These are phyloP conservation scores for Sinocyclocheilus rhinocerous DNA, from an alignment of 2,113 vertebrate species.

Conservation along the genomic window DNA sequence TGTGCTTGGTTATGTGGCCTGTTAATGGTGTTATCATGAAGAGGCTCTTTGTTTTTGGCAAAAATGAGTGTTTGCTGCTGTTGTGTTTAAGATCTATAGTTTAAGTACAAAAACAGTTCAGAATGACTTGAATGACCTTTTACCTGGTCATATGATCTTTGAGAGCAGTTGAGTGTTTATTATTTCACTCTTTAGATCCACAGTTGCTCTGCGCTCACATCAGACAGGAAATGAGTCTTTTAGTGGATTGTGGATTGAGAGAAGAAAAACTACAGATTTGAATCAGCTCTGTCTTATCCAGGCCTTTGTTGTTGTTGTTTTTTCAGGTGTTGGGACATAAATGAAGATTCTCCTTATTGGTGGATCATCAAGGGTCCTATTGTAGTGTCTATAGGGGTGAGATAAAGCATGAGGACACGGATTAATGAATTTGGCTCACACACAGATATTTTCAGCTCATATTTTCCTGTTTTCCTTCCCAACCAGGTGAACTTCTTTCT, in stretches of 20 bases:
- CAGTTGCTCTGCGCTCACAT: no score
- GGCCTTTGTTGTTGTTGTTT: no score
- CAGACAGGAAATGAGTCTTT: no score
- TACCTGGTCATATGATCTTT: no score
- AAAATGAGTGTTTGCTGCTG: background rate
- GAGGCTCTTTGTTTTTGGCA: slow-evolving; percentile 8
- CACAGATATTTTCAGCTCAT: background rate
- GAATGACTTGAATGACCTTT: no score
- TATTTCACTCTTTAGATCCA: no score
- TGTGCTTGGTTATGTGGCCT: background rate
- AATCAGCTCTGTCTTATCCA: background rate
- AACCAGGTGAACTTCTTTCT: slow-evolving; percentile 88
- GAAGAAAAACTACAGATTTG: background rate
- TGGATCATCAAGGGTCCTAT: slow-evolving; percentile 96
- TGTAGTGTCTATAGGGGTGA: slow-evolving; percentile 87
- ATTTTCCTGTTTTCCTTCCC: slow-evolving; percentile 6
- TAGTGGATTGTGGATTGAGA: no score
- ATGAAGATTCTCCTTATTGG: slow-evolving; percentile 88
- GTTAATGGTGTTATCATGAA: slow-evolving; percentile 1
- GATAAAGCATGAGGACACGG: slow-evolving; percentile 39
- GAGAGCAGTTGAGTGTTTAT: no score
- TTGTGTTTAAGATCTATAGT: background rate
- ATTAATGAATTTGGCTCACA: background rate
- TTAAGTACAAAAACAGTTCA: no score
- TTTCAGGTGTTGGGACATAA: slow-evolving; percentile 91